Conservation (phyloP, 2,113 vertebrate genomes). For the Sylvietta virens region DNA sequence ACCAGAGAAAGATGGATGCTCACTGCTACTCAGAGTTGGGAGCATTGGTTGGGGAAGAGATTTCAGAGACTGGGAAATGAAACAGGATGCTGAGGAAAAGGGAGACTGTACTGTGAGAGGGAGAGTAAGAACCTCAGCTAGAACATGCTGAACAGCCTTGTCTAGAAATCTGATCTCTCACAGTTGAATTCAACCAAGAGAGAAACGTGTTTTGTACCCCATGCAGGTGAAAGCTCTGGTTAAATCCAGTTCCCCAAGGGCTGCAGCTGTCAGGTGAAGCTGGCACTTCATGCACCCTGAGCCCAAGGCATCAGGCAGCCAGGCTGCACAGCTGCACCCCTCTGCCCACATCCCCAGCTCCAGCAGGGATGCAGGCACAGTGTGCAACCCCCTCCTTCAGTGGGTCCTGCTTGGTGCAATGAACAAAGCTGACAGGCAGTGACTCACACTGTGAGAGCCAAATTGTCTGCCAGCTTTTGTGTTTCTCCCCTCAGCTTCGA, state of each 20-base stretch:
- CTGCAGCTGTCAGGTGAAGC: not conserved
- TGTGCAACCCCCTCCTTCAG: accelerated
- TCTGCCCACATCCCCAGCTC: not conserved
- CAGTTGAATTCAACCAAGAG: not conserved
- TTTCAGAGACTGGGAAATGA: not conserved
- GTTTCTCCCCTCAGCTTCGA: conserved; percentile 73
- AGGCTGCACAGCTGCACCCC: not conserved
- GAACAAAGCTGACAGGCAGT: not conserved
- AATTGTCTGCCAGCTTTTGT: not conserved
- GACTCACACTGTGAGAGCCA: not conserved
- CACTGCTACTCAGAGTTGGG: not conserved
- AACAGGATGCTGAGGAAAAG: not conserved
- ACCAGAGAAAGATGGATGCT: not conserved
- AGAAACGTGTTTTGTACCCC: not conserved
- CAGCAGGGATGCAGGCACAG: not conserved
- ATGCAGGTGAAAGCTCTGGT: not conserved
- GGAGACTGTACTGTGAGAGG: not conserved
- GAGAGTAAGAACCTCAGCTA: not conserved
- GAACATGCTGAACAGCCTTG: not conserved
- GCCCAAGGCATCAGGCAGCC: not conserved
- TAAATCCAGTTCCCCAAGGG: not conserved
- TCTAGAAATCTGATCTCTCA: not conserved
- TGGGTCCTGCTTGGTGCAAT: not conserved
- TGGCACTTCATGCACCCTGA: not conserved
- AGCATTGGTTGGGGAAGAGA: not conserved